These are phyloP conservation scores for Morone chrysops DNA, from an alignment of 2,113 vertebrate species.

Conservation along the genomic window DNA sequence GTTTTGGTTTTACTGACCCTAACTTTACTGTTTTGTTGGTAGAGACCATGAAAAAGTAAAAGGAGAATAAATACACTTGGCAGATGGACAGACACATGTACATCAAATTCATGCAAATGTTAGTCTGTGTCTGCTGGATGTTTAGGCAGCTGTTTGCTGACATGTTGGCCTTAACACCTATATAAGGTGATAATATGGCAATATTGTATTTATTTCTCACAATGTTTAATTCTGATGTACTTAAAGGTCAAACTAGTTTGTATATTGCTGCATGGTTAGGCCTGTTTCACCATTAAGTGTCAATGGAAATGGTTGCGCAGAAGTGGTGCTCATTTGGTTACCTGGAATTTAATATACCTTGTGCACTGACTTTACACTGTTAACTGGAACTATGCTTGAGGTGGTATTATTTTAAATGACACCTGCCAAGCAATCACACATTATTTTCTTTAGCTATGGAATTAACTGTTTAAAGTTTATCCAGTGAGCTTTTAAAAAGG, in stretches of 20 bases:
- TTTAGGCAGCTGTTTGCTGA: background rate
- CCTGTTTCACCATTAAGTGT: constrained; percentile 12
- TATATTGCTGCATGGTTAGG: background rate
- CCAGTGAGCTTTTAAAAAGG: background rate
- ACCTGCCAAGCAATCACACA: background rate
- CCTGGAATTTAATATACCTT: constrained; percentile 28
- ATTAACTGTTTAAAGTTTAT: background rate
- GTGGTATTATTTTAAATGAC: constrained; percentile 14
- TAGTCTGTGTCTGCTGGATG: background rate
- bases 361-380: constrained; percentile 19
- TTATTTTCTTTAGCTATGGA: background rate
- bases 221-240: background rate
- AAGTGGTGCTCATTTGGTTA: constrained; percentile 38
- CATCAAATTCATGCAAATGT: background rate
- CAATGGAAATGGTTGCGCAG: background rate
- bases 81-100: too few species aligned
- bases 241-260: background rate
- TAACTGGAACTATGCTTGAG: background rate
- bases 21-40: background rate
- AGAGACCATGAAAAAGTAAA: background rate
- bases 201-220: background rate
- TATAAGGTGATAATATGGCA: background rate
- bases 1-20: background rate
- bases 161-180: background rate
- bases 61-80: background rate